Conservation (phyloP, 1,140 invertebrate genomes). For the Phenacoccus solenopsis region DNA sequence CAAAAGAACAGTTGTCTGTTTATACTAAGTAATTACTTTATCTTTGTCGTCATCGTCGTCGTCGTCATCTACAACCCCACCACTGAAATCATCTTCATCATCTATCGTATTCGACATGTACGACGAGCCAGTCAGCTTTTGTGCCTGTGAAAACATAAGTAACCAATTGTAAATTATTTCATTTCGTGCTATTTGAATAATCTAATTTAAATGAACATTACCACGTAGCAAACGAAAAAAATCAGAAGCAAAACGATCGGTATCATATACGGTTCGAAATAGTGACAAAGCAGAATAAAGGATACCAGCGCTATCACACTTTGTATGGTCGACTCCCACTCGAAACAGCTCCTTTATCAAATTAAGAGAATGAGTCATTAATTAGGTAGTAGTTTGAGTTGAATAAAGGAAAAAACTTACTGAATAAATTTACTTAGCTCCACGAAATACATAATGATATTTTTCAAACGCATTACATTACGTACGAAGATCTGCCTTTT, state of each 20-base stretch:
- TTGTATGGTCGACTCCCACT: slow-evolving; percentile 88
- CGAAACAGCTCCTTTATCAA: slow-evolving; percentile 82
- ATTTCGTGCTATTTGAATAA: too few species aligned
- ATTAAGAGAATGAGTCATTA: slow-evolving; percentile 19
- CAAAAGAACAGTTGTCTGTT: too few species aligned
- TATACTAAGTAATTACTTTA: slow-evolving; percentile 36
- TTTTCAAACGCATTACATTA: slow-evolving; percentile 86
- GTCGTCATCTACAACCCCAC: slow-evolving; percentile 48
- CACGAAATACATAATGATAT: slow-evolving; percentile 74
- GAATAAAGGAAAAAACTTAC: slow-evolving; percentile 42
- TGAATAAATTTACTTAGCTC: slow-evolving; percentile 84
- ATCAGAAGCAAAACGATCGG: slow-evolving; percentile 61
- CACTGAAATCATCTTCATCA: slow-evolving; percentile 33
- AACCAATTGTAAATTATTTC: not conserved
- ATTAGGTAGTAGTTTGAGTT: not conserved
- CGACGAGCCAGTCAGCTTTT: not conserved
- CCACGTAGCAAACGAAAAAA: slow-evolving; percentile 59
- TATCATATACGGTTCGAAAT: slow-evolving; percentile 79
- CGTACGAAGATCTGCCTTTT: slow-evolving; percentile 85
- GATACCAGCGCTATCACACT: slow-evolving; percentile 75
- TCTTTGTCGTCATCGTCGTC: slow-evolving; percentile 67
- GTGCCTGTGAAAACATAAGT: not conserved
- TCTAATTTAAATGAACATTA: slow-evolving; percentile 30
- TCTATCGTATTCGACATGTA: slow-evolving; percentile 23
- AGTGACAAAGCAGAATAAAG: slow-evolving; percentile 67